Percentiles rank a stretch among this genome's conserved stretches.
These are phyloP conservation scores for Zhuqinia jingwanae DNA, from an alignment of 2,888 invertebrate species.

Conservation along the genomic window DNA sequence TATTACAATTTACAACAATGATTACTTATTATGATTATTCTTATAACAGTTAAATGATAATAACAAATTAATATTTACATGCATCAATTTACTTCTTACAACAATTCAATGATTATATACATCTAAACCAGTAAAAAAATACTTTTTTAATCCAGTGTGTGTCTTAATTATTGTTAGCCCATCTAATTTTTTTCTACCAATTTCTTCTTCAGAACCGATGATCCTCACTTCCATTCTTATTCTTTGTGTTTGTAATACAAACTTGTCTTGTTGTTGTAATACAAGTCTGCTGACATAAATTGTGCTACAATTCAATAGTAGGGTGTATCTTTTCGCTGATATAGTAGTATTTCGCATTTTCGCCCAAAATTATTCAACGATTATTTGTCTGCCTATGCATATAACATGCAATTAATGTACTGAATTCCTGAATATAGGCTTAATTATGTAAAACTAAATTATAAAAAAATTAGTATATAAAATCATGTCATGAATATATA, in stretches of 20 bases:
- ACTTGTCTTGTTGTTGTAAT: too few species aligned
- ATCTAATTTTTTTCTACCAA: neutral
- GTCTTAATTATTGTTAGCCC: neutral
- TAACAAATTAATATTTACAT: conserved; percentile 33
- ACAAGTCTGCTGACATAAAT: too few species aligned
- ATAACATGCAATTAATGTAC: too few species aligned
- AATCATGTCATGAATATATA: too few species aligned
- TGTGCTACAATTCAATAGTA: too few species aligned
- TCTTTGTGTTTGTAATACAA: neutral
- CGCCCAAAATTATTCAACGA: too few species aligned
- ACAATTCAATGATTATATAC: conserved; percentile 6
- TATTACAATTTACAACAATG: conserved; percentile 38
- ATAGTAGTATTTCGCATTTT: too few species aligned
- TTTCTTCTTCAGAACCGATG: neutral
- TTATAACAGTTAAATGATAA: conserved; percentile 28
- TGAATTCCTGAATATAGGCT: too few species aligned
- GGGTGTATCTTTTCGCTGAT: too few species aligned
- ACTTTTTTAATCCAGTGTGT: neutral
- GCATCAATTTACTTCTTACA: conserved; percentile 28
- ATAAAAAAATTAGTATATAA: too few species aligned
- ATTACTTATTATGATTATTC: conserved; percentile 21
- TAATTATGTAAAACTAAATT: too few species aligned
- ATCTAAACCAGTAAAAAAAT: conserved; percentile 5
- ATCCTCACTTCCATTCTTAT: neutral
- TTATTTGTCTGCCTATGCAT: too few species aligned